These are phyloP conservation scores for Coracopsis vasa DNA, from an alignment of 2,113 vertebrate genomes.

Conservation along the genomic window DNA sequence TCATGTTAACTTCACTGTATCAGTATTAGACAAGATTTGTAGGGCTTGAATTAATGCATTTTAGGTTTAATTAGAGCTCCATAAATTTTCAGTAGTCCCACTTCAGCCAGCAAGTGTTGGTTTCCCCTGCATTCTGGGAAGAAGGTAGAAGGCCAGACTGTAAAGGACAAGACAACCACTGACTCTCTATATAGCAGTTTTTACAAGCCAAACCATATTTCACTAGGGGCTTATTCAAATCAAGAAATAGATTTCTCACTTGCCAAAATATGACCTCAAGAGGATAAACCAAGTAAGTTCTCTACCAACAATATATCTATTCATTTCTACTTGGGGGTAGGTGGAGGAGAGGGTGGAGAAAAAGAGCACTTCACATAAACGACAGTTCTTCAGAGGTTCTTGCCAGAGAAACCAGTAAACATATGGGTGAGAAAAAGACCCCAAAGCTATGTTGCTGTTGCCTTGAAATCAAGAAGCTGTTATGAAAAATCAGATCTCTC, in stretches of 20 bases:
- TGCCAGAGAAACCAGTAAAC: conserved; percentile 5
- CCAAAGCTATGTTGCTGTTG: not conserved
- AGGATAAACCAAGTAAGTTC: conserved; percentile 25
- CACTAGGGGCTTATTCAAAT: conserved; percentile 32
- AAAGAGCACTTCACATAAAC: conserved; percentile 16
- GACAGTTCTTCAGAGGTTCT: conserved; percentile 2
- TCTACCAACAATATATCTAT: conserved; percentile 39
- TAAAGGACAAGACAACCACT: conserved; percentile 22
- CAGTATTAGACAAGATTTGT: not conserved
- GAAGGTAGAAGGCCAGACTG: not conserved
- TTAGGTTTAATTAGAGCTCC: conserved; percentile 19
- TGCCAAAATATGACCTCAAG: conserved; percentile 41
- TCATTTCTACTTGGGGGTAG: not conserved
- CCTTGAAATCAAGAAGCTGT: not conserved
- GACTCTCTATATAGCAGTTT: not conserved
- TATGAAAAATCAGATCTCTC: not conserved
- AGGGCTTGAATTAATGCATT: not conserved
- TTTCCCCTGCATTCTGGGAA: not conserved
- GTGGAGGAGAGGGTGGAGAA: not conserved
- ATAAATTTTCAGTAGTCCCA: conserved; percentile 8
- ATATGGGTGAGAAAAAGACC: not conserved
- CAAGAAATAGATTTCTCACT: conserved; percentile 9
- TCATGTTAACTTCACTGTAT: not conserved
- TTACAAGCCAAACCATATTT: conserved; percentile 42
- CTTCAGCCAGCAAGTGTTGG: not conserved